These are phyloP conservation scores for Diploptera punctata DNA, from an alignment of 2,888 invertebrate species.

Conservation along the genomic window DNA sequence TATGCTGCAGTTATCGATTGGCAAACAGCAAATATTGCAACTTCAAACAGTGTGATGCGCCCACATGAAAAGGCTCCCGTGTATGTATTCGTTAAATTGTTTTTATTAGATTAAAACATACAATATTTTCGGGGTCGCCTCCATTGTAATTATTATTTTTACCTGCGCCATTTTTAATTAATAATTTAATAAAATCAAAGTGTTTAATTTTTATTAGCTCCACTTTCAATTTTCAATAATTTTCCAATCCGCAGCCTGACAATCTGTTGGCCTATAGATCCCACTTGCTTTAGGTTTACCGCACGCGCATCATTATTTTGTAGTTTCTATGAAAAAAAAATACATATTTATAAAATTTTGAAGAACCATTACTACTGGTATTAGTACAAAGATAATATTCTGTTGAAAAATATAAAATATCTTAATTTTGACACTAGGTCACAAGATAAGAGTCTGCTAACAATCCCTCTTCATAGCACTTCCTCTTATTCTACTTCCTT, in stretches of 20 bases:
- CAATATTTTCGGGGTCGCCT: neutral
- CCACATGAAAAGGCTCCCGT: conserved; percentile 31
- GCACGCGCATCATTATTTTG: too few relatives aligned
- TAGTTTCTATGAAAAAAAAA: too few relatives aligned
- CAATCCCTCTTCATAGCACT: too few relatives aligned
- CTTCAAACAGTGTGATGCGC: conserved; percentile 20
- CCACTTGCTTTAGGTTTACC: too few relatives aligned
- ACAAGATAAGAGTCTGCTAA: too few relatives aligned
- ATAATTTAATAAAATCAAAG: conserved; percentile 8
- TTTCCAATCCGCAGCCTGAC: neutral
- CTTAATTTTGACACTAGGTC: too few relatives aligned
- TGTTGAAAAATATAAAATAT: too few relatives aligned
- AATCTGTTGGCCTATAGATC: too few relatives aligned
- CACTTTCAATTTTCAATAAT: neutral
- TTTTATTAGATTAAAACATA: conserved; percentile 27
- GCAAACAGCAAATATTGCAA: conserved; percentile 35
- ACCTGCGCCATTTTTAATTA: conserved; percentile 10
- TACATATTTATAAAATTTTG: too few relatives aligned
- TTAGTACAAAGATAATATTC: too few relatives aligned
- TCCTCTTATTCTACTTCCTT: too few relatives aligned
- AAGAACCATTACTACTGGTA: too few relatives aligned
- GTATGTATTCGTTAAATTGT: neutral
- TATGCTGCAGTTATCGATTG: conserved; percentile 38
- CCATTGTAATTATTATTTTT: conserved; percentile 12
- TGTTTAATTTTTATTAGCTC: neutral